These are phyloP conservation scores for Cenopis cana DNA, from an alignment of 2,888 invertebrate genomes.

Conservation along the genomic window DNA sequence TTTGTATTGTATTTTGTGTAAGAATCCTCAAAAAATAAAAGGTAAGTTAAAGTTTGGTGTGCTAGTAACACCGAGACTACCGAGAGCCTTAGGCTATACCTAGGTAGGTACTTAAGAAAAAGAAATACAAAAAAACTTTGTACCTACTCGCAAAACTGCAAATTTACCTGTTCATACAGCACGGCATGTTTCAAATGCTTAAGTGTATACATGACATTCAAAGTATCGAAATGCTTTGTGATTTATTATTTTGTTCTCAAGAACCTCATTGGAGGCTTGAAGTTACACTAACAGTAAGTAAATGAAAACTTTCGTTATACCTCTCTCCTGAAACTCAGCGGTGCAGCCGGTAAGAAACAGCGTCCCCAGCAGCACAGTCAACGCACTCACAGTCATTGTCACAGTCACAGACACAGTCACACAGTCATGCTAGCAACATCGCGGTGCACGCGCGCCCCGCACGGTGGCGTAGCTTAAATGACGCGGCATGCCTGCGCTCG, in stretches of 20 bases:
- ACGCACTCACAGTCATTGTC: conserved; percentile 66
- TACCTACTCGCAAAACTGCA: not conserved
- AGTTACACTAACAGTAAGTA: conserved; percentile 12
- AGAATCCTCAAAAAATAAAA: not conserved
- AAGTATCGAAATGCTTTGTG: not conserved
- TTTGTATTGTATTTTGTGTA: no score
- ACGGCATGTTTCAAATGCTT: not conserved
- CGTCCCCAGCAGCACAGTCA: conserved; percentile 55
- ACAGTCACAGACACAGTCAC: conserved; percentile 60
- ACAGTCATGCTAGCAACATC: conserved; percentile 46
- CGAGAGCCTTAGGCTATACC: no score
- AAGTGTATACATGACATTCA: not conserved
- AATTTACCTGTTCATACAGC: not conserved
- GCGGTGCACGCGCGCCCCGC: conserved; percentile 63
- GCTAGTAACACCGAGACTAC: no score
- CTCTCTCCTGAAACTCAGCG: conserved; percentile 77
- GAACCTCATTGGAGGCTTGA: conserved; percentile 18
- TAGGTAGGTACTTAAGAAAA: no score
- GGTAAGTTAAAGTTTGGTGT: no score
- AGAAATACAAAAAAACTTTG: no score
- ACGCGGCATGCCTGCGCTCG: conserved; percentile 54
- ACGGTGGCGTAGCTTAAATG: conserved; percentile 68
- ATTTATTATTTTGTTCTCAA: conserved; percentile 10
- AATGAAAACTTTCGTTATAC: conserved; percentile 50
- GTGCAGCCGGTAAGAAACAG: conserved; percentile 50